Conservation (phyloP, 23 tunicate species). For the Halocynthia roretzi region DNA sequence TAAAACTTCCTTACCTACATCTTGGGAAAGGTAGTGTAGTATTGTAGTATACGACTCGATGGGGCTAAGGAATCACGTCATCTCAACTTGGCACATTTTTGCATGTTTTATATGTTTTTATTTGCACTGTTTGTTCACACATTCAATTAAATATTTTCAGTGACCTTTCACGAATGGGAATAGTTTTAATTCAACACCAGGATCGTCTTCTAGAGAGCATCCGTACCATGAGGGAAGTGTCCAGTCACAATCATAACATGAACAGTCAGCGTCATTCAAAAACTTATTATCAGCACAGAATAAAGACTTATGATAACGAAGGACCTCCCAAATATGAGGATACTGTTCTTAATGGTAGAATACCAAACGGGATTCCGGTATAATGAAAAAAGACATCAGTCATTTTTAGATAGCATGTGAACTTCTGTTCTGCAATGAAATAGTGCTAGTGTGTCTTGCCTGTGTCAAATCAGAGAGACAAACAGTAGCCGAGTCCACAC, state of each 20-base stretch:
- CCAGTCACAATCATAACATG: not conserved
- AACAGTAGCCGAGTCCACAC: too few relatives aligned
- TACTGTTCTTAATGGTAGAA: slow-evolving; percentile 6
- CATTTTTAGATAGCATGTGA: too few relatives aligned
- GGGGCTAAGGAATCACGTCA: too few relatives aligned
- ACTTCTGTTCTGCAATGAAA: too few relatives aligned
- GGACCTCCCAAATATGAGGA: slow-evolving; percentile 26
- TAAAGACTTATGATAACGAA: slow-evolving; percentile 17
- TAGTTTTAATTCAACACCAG: slow-evolving; percentile 33
- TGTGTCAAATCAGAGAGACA: too few relatives aligned
- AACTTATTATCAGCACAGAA: slow-evolving; percentile 21
- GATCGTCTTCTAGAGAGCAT: slow-evolving; percentile 48
- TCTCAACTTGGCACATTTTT: too few relatives aligned
- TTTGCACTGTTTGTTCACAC: not conserved
- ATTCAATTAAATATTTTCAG: slow-evolving; percentile 17
- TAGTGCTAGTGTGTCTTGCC: too few relatives aligned
- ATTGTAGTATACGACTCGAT: too few relatives aligned
- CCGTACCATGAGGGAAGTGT: not conserved
- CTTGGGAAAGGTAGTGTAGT: too few relatives aligned
- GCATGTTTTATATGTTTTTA: not conserved
- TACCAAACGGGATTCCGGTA: slow-evolving; percentile 30
- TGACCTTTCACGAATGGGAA: slow-evolving; percentile 48
- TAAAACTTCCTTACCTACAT: too few relatives aligned
- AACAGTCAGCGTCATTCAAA: slow-evolving; percentile 11
- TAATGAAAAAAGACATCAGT: not conserved